Evolutionary conservation across 92 coral and sea anemone genomes (phyloP), one percentile per base, ranked within the genome.

Genomic region (Phenganax marumi): DNA sequence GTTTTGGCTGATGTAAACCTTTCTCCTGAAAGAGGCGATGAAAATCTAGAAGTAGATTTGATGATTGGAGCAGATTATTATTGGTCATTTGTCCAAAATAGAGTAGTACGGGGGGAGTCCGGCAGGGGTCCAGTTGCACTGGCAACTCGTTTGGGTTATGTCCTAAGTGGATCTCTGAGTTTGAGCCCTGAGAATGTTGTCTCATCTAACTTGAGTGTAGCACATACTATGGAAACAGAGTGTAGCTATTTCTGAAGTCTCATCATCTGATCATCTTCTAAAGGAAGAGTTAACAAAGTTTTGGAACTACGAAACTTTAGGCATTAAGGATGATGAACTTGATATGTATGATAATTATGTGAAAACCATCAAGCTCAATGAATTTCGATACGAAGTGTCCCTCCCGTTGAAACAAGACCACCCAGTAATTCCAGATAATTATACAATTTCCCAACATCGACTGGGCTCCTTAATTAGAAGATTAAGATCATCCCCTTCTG

Each of bases 331-430:
- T 21, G 65, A 71, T 25, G 86, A 62, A 43, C 61, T 6, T 3
- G 8, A 56, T 56, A 76, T 71, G 76, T 58, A 70, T 56, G 80
- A 73, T 39, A 77, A 54, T 24, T 83, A 58, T 74, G 7, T 50
- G 58, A 68, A 83, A 23, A 48, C 58, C 47, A 83, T 83, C 80
- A 73, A 73, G 46, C 63, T 68, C 65, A 73, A 46, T 57, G 81
- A 74, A 48, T 61, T 46, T 2, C 73, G 74, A 53, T 83, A 83
- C 60, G 81, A 83, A 74, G 86, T 74, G 63, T 64, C 76, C 75
- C 75, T 84, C 50, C 87, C 87, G 22, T 72, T 73, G 23, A 84
- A 84, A 51, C 81, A 58, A 84, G 80, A 73, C n/a, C 81, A 84
- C 62, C 82, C 86, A 23, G 74, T 83, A 54, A 72, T 84, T 23